Evolutionary conservation across 2,797 vertebrate species (phyloP), one percentile per base, ranked within the genome.

Genomic region (Petrocephalus schoutedeni): DNA sequence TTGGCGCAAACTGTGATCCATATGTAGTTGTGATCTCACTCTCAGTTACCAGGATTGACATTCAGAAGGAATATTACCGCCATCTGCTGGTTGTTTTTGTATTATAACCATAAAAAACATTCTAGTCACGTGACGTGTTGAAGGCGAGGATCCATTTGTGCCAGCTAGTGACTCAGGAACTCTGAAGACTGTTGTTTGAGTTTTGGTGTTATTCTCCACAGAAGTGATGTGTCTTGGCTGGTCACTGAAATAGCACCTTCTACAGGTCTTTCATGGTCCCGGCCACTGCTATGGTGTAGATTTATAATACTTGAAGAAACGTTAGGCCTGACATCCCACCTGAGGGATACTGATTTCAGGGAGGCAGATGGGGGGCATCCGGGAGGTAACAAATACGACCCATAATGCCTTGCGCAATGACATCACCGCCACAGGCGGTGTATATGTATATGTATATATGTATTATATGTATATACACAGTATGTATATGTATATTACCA

Each of bases 11-110:
- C 54, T 14, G 10, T 56, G 12, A 9, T 8, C 12, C 54, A 56
- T 56, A 45, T 45, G 41, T 45, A 45, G 41, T 45, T 4, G 1
- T 45, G 41, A 45, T 45, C 41, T 45, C 3, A 3, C 41, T 3
- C 41, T 45, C 41, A 36, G 64, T 71, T 36, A 12, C 64, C 64
- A 71, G 64, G 64, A 16, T 71, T 71, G 71, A 45, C 71, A 41
- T 45, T 77, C 36, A 14, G 45, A 28, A 83, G 80, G 80, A 45
- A 23, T 54, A 54, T 51, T 83, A 49, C n/a, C 10, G 41, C 80
- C 80, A 83, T 83, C 80, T 83, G 80, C 80, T 83, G 80, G 80
- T 54, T 51, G 41, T 12, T 21, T 45, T 83, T 83, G 14, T 83
- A 51, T 23, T 51, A 54, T 23, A 19, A 49, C 16, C 71, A 77